Evolutionary conservation across 2,888 invertebrate genomes (phyloP), one percentile per base, ranked within the genome.

Genomic region (Molorchus minor): DNA sequence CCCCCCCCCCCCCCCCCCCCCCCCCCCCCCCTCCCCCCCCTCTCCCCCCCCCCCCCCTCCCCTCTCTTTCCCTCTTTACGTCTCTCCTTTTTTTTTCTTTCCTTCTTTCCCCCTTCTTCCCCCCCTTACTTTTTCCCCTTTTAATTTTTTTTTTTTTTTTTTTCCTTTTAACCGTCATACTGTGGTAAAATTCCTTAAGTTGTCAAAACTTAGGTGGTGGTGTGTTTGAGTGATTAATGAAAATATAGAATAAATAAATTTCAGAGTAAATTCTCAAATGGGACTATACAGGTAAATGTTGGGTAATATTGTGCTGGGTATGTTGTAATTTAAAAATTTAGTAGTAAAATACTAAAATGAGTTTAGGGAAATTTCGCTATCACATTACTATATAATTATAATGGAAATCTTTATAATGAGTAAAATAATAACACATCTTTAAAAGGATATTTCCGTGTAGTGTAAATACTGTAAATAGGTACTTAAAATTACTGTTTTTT

Each of bases 131-230:
- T n/a, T n/a, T n/a, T n/a, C n/a, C n/a, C n/a, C n/a, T n/a, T n/a
- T n/a, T n/a, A n/a, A n/a, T n/a, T n/a, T n/a, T n/a, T n/a, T n/a
- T n/a, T n/a, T n/a, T n/a, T n/a, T n/a, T n/a, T n/a, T n/a, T n/a
- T n/a, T n/a, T n/a, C n/a, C n/a, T n/a, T n/a, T n/a, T n/a, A n/a
- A n/a, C n/a, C n/a, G n/a, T n/a, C n/a, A n/a, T n/a, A n/a, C n/a
- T n/a, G n/a, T 33, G 12, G 33, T 33, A 33, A 33, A 33, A 33
- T 33, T 33, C 33, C 12, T 33, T n/a, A 38, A 44, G 13, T 49
- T 49, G 49, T 49, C 49, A 49, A 49, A 49, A 49, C 36, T 38
- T 49, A 12, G 21, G 20, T 38, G 38, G 21, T 49, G 25, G 49
- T 38, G 29, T 49, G 35, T 20, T 12, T 35, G 21, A 43, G 36